Evolutionary conservation across 2,888 invertebrate species (phyloP).

Genomic region (Cynaeus angustus): DNA sequence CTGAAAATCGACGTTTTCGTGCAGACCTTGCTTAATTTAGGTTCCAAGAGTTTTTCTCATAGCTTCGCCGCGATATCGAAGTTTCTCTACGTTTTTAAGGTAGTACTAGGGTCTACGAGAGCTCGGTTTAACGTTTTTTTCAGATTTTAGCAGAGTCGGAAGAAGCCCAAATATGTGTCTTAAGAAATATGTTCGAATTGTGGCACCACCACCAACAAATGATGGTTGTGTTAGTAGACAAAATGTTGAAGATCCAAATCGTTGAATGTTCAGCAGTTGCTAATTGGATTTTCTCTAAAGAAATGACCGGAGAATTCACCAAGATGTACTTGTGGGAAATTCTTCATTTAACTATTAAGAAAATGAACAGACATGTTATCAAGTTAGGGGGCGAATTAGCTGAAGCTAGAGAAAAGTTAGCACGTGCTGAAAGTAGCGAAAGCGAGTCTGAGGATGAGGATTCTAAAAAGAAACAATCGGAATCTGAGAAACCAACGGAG

Average conservation of each 20-base stretch:
- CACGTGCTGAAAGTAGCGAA: constrained; percentile 87
- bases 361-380: constrained; percentile 96
- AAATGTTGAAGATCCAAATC: constrained; percentile 97
- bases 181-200: constrained; percentile 94
- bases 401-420: constrained; percentile 90
- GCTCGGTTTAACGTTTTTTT: constrained; percentile 45
- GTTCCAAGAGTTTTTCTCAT: constrained; percentile 98
- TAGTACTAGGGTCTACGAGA: constrained; percentile 62
- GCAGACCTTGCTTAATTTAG: constrained; percentile 94
- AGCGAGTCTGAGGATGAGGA: constrained; percentile 81
- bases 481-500: constrained; percentile 79
- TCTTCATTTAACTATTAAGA: constrained; percentile 94
- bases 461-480: constrained; percentile 67
- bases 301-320: constrained; percentile 93
- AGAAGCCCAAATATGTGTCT: constrained; percentile 95
- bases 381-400: constrained; percentile 87
- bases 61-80: constrained; percentile 99
- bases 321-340: constrained; percentile 98
- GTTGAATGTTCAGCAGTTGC: constrained; percentile 98
- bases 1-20: constrained; percentile 97
- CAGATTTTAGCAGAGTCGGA: constrained; percentile 94
- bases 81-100: constrained; percentile 93
- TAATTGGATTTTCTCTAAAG: constrained; percentile 97
- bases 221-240: constrained; percentile 96
- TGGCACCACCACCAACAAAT: constrained; percentile 98